Base-by-base conservation (phyloP, 2,113 vertebrate genomes). In the Platycercus adscitus region DNA sequence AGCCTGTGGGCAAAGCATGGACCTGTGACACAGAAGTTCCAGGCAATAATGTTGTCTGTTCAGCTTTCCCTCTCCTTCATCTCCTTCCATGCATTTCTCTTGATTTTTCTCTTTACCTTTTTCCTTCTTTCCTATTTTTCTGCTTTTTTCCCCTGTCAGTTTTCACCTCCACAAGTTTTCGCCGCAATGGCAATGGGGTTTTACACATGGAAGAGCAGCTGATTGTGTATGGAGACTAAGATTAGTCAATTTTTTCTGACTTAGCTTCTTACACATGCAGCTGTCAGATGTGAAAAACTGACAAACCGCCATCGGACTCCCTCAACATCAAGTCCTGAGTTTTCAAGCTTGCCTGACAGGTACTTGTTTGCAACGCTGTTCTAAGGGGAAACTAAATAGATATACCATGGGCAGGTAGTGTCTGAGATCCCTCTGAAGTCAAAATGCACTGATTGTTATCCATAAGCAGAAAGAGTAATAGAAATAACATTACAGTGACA, bases 281-380 rank as follows among this genome's bases (percentile, higher is more conserved):
- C 76, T 94, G 89, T 90, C 85, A 93, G 68, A 47, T 7, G 3
- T 86, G 81, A 88, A 88, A 90, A 93, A 31, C 58, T 88, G 76
- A 90, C 35, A 56, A 81, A 81, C 68, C 5, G 4, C 81, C 70
- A 70, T 81, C 75, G 80, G 41, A 58, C 35, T 93, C 33, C 35
- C 64, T 83, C 94, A 88, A 4, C 55, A 78, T 50, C 85, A 94
- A 50, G 33, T 50, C 29, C 46, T 47, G 50, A 64, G 13, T 77
- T 96, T 88, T 89, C 33, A 21, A 29, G 33, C 39, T 75, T 88
- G 7, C 60, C 60, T 93, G 58, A 71, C 68, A 83, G 71, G 43
- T 81, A 6, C 9, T 50, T 72, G 6, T 50, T 72, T 85, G 21
- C 52, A 91, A 73, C 75, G 18, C 26, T 76, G 9, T 64, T 94